Percentiles rank a stretch among this genome's conserved stretches.
Conservation (phyloP, 2,113 vertebrate genomes). For the Malurus alboscapulatus region DNA sequence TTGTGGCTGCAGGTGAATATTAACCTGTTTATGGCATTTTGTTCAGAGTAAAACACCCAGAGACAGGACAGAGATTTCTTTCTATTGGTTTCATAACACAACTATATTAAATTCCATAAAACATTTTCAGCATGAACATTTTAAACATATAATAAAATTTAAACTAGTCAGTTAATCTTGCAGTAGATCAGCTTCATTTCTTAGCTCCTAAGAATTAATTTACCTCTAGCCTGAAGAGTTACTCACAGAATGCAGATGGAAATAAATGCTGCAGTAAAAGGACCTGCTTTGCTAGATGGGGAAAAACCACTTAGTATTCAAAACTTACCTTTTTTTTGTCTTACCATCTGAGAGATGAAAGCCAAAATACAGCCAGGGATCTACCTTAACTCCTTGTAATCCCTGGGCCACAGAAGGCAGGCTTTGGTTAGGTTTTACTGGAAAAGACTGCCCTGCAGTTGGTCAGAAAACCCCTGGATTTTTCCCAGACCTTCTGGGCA, state of each 20-base stretch:
- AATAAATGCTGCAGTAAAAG: background rate
- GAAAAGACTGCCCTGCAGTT: background rate
- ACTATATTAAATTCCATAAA: background rate
- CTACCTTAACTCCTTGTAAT: background rate
- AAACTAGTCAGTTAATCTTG: background rate
- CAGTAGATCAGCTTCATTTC: background rate
- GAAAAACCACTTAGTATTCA: background rate
- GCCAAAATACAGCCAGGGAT: background rate
- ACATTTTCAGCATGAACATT: background rate
- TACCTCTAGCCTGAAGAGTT: background rate
- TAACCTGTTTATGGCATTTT: background rate
- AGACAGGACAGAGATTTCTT: background rate
- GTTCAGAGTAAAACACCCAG: background rate
- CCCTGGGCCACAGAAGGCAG: background rate
- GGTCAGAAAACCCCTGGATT: background rate
- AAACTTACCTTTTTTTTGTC: background rate
- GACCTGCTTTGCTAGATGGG: background rate
- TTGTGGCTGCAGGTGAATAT: background rate
- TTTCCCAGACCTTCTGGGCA: background rate
- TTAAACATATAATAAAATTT: background rate
- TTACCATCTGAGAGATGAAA: background rate
- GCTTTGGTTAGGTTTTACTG: background rate
- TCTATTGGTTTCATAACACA: background rate
- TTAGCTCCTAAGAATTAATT: background rate
- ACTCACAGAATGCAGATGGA: background rate